These are phyloP conservation scores for Metellina segmentata DNA, from an alignment of 2,888 invertebrate genomes.

Conservation along the genomic window DNA sequence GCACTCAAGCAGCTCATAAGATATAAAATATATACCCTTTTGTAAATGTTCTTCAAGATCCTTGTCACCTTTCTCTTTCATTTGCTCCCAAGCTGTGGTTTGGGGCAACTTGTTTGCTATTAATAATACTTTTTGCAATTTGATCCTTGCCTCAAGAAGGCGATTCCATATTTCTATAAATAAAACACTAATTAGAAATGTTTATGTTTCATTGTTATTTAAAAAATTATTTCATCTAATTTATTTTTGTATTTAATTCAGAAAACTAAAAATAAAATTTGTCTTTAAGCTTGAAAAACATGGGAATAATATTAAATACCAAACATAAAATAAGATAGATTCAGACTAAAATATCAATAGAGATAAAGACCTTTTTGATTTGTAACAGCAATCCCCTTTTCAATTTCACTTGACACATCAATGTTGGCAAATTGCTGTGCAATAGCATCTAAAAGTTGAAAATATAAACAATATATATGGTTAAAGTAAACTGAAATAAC, in stretches of 20 bases:
- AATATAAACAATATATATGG: neutral
- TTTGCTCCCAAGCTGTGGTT: constrained; percentile 83
- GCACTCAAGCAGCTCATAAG: neutral
- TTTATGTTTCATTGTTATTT: neutral
- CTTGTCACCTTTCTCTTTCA: constrained; percentile 81
- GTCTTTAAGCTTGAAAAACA: neutral
- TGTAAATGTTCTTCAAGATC: constrained; percentile 78
- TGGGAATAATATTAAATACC: neutral
- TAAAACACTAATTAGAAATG: neutral
- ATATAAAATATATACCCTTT: constrained; percentile 43
- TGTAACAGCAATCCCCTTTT: constrained; percentile 75
- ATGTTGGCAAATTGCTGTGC: constrained; percentile 73
- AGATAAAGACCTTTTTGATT: constrained; percentile 71
- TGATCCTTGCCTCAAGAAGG: constrained; percentile 91
- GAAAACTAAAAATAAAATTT: neutral
- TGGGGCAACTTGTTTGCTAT: constrained; percentile 91
- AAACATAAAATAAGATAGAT: neutral
- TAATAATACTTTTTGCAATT: constrained; percentile 89
- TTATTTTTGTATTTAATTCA: neutral
- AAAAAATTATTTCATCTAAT: neutral
- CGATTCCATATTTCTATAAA: constrained; percentile 88
- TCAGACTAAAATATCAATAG: neutral
- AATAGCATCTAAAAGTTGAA: constrained; percentile 37
- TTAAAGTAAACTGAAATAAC: neutral
- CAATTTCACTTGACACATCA: constrained; percentile 75